These are phyloP conservation scores for Esperia sulphurella DNA, from an alignment of 2,888 invertebrate genomes.

Conservation along the genomic window DNA sequence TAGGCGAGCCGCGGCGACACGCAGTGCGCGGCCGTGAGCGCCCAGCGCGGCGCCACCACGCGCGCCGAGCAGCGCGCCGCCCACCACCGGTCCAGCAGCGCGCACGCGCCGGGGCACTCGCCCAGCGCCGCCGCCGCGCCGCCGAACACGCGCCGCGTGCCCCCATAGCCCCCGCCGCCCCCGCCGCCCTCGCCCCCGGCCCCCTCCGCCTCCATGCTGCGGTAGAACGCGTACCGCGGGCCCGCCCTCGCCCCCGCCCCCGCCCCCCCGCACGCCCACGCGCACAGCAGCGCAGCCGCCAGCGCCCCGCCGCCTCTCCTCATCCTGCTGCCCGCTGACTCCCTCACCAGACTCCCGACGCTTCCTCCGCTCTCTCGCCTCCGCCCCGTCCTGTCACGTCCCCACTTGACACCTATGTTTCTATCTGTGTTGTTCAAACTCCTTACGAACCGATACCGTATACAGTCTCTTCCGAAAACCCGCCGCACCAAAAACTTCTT, in stretches of 20 bases:
- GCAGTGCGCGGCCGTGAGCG: conserved; percentile 66
- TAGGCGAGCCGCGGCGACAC: conserved; percentile 42
- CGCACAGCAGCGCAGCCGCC: neutral
- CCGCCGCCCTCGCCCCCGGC: conserved; percentile 4
- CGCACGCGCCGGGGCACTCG: conserved; percentile 31
- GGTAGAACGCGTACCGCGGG: conserved; percentile 36
- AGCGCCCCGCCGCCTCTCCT: neutral
- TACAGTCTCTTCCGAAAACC: too few relatives aligned
- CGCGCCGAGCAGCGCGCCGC: conserved; percentile 49
- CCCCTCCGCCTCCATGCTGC: conserved; percentile 9
- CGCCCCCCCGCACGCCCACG: conserved; percentile 6
- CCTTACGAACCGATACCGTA: too few relatives aligned
- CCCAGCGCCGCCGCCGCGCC: conserved; percentile 27
- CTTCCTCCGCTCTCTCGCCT: too few relatives aligned
- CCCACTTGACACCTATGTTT: too few relatives aligned
- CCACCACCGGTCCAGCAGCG: conserved; percentile 52
- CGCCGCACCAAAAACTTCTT: too few relatives aligned
- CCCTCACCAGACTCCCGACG: too few relatives aligned
- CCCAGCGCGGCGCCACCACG: conserved; percentile 53
- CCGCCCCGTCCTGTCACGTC: too few relatives aligned
- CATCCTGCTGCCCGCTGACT: neutral
- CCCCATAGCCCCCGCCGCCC: conserved; percentile 10
- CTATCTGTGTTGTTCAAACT: too few relatives aligned
- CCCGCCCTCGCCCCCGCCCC: neutral
- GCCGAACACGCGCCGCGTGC: conserved; percentile 54